Conservation (phyloP, 2,797 vertebrate genomes). For the Emydoidea blandingii region DNA sequence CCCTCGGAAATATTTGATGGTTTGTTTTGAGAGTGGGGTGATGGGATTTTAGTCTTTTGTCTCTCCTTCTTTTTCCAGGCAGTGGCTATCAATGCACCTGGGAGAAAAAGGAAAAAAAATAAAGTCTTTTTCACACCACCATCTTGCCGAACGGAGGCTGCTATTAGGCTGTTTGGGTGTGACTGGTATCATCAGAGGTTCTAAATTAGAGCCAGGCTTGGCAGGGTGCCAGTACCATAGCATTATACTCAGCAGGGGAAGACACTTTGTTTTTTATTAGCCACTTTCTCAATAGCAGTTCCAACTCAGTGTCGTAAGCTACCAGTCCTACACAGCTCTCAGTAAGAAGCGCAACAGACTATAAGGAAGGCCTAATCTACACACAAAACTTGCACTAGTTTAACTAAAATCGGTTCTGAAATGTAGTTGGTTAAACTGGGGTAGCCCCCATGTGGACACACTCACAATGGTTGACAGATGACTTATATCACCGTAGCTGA, state of each 20-base stretch:
- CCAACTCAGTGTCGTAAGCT: neutral
- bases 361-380: neutral
- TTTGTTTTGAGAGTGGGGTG: neutral
- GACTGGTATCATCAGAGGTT: neutral
- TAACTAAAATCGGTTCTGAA: conserved; percentile 47
- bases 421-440: conserved; percentile 24
- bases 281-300: neutral
- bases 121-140: neutral
- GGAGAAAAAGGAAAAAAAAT: neutral
- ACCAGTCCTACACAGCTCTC: neutral
- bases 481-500: conserved; percentile 44
- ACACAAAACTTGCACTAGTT: neutral
- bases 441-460: conserved; percentile 20
- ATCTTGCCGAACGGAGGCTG: neutral
- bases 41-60: neutral
- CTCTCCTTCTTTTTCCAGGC: neutral
- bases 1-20: neutral
- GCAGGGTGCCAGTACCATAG: neutral
- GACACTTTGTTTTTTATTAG: neutral
- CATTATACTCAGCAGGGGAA: neutral
- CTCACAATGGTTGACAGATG: conserved; percentile 38
- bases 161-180: neutral
- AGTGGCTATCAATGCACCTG: neutral
- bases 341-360: neutral
- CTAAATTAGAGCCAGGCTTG: neutral